phyloP scores from a whole-genome alignment of 1,140 invertebrate genomes.

The Drosophila pruinosa region DNA sequence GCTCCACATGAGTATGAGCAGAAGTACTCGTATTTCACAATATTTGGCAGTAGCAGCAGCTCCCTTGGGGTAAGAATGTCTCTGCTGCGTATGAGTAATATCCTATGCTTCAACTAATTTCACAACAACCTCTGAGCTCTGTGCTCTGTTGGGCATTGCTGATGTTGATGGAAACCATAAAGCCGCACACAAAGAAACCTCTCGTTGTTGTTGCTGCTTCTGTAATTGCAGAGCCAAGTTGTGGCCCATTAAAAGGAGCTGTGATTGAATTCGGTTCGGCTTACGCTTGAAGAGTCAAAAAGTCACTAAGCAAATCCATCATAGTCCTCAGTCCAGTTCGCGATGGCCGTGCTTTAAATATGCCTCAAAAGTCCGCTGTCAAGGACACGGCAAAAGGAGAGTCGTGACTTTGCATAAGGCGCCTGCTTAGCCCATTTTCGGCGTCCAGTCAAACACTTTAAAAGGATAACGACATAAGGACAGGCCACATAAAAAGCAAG shows the following conservation, averaged over 20 bases:
- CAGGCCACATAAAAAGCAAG: not conserved
- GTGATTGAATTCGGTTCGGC: conserved; percentile 74
- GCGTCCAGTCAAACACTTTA: not conserved
- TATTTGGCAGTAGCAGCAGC: conserved; percentile 18
- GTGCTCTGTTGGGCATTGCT: not conserved
- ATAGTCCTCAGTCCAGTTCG: conserved; percentile 17
- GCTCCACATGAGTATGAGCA: not conserved
- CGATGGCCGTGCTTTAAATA: conserved; percentile 51
- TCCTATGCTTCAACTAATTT: conserved; percentile 48
- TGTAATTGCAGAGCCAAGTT: conserved; percentile 30
- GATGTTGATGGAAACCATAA: conserved; percentile 60
- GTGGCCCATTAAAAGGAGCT: conserved; percentile 39
- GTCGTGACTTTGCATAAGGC: not conserved
- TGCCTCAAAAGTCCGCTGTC: conserved; percentile 66
- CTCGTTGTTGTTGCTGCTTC: not conserved
- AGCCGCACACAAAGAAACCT: conserved; percentile 37
- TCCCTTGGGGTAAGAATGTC: not conserved
- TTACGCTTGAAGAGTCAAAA: conserved; percentile 69
- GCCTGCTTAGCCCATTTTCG: conserved; percentile 15
- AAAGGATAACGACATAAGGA: not conserved
- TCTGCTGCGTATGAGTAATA: conserved; percentile 61
- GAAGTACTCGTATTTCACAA: conserved; percentile 45
- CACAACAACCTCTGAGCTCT: conserved; percentile 10
- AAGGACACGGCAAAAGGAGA: conserved; percentile 47
- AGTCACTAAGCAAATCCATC: conserved; percentile 57